These are phyloP conservation scores for Meloidogyne exigua DNA, from an alignment of 1,140 invertebrate genomes.

Conservation along the genomic window DNA sequence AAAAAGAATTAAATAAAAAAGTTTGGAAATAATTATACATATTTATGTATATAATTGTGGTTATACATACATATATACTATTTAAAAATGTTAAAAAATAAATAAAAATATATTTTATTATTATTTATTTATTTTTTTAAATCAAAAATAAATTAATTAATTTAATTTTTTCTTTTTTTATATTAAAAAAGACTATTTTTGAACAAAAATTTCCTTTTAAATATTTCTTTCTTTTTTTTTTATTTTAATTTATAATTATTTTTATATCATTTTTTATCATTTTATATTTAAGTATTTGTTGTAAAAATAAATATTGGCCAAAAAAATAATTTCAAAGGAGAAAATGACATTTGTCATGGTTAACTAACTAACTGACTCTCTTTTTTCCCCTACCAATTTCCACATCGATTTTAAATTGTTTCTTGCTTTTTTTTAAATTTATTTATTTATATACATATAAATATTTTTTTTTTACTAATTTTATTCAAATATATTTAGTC, in stretches of 20 bases:
- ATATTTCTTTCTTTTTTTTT: no score
- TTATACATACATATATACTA: no score
- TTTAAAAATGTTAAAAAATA: no score
- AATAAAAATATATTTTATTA: no score
- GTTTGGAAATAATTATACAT: not conserved
- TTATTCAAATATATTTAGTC: not conserved
- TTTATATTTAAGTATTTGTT: not conserved
- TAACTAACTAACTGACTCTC: not conserved
- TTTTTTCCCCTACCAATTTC: not conserved
- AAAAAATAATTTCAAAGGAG: not conserved
- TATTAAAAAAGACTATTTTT: no score
- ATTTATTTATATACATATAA: not conserved
- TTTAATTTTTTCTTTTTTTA: no score
- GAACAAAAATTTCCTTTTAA: no score
- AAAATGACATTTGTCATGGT: conserved; percentile 5
- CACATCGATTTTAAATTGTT: not conserved
- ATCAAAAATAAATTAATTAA: no score
- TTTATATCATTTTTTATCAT: not conserved
- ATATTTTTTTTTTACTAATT: not conserved
- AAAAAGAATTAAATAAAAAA: no score
- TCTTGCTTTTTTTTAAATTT: not conserved
- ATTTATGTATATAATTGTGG: no score
- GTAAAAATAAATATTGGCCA: not conserved
- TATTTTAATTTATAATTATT: not conserved
- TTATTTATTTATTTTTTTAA: no score